Base-by-base conservation (phyloP, 2,797 vertebrate genomes). In the Poliocrania exsul region DNA sequence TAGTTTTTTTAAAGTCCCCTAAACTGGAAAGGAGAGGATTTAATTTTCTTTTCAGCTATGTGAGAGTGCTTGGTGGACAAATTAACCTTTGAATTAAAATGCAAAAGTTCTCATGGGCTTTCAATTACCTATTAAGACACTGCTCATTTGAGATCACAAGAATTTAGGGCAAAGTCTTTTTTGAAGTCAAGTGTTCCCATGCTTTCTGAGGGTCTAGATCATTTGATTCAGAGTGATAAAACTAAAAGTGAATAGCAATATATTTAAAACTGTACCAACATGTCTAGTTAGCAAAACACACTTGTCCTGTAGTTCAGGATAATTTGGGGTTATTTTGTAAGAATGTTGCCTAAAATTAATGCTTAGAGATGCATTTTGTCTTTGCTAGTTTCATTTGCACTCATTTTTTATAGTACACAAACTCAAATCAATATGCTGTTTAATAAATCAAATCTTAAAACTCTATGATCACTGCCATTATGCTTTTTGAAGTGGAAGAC, bases 361-460 rank as follows among this genome's bases (percentile, higher is more conserved):
- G 46, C n/a, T 92, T 86, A 90, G 66, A 86, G 28, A 84, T 53
- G 23, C 24, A 64, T 21, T 90, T 84, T 70, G 16, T 40, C 64
- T 85, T 78, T 42, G 16, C 13, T 77, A 69, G 40, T 53, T 94
- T 88, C n/a, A 25, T 86, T 82, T 73, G 17, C 26, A 16, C 40
- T 79, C 66, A 37, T 8, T 86, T 94, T 94, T 94, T 86, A 67
- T 21, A 47, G 25, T 40, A 74, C 38, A 80, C 15, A 80, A 91
- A 67, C 60, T 61, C 53, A 65, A 90, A 86, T 81, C 26, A 67
- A 54, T 75, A 72, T 64, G 28, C 18, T 87, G 38, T 65, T 95
- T 85, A 81, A 62, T 85, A 90, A 95, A 91, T 50, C n/a, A 78
- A 64, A 69, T 37, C 91, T 81, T 74, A 92, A 89, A 93, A 83